Evolutionary conservation across 2,888 invertebrate genomes (phyloP).

Genomic region (Netelia inedita): DNA sequence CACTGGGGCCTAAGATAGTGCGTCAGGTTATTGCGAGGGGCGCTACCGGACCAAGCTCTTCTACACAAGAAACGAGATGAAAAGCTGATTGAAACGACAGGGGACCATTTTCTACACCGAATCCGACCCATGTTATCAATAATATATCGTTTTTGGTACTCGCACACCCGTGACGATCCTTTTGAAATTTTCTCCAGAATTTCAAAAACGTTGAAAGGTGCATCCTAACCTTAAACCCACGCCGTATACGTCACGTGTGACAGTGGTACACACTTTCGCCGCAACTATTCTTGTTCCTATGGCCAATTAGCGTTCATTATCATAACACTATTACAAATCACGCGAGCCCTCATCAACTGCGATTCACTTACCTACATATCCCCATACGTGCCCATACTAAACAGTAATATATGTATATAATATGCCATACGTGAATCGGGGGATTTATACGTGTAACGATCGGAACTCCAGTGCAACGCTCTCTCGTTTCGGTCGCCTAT

Average conservation of each 20-base stretch:
- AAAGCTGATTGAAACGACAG: background rate
- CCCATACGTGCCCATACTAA: constrained; percentile 24
- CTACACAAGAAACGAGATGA: constrained; percentile 4
- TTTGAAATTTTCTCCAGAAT: constrained; percentile 16
- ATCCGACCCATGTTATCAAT: background rate
- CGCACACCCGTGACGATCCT: constrained; percentile 3
- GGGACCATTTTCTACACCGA: background rate
- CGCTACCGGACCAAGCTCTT: background rate
- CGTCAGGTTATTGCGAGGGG: background rate
- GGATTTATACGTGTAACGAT: constrained; percentile 6
- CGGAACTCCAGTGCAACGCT: background rate
- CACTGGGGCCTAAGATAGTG: too few relatives aligned
- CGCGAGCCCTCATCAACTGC: constrained; percentile 48
- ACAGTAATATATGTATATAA: constrained; percentile 18
- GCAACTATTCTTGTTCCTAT: constrained; percentile 28
- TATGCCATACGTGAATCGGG: background rate
- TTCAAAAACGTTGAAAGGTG: constrained; percentile 2
- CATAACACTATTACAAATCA: constrained; percentile 50
- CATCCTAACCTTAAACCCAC: background rate
- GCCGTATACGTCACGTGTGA: background rate
- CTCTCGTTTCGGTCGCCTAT: background rate
- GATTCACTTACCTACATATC: constrained; percentile 46
- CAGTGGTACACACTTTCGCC: background rate
- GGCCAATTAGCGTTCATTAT: constrained; percentile 51
- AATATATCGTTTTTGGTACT: background rate